Conservation (phyloP, 2,797 vertebrate genomes). For the Anas bahamensis region DNA sequence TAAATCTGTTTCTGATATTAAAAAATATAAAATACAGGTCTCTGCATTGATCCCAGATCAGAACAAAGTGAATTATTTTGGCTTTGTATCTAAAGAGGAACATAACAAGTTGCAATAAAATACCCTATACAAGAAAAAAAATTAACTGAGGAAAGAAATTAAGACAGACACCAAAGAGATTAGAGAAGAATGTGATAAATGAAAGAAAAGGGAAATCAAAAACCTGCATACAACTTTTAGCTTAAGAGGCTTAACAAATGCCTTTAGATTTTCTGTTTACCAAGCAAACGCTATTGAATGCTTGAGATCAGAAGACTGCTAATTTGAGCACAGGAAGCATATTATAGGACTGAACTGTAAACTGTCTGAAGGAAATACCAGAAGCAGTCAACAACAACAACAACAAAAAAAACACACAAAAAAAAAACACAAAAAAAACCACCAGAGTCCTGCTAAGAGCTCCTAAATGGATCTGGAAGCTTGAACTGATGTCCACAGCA, state of each 20-base stretch:
- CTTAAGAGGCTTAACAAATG: neutral
- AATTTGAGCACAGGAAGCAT: neutral
- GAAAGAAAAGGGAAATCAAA: slow-evolving; percentile 36
- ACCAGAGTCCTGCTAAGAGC: neutral
- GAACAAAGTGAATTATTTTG: neutral
- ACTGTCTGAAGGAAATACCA: neutral
- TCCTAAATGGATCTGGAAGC: neutral
- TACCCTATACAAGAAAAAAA: neutral
- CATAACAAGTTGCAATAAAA: neutral
- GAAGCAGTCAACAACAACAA: neutral
- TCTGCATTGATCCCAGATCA: neutral
- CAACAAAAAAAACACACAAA: neutral
- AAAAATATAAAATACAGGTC: neutral
- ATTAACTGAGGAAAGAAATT: slow-evolving; percentile 27
- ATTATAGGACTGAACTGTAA: neutral
- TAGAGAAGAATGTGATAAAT: slow-evolving; percentile 20
- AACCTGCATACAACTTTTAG: neutral
- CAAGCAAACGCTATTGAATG: neutral
- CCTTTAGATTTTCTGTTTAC: neutral
- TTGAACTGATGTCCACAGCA: neutral
- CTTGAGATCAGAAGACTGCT: neutral
- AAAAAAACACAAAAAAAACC: neutral
- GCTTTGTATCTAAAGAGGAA: neutral
- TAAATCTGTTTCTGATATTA: neutral
- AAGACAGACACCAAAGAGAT: neutral